Base-by-base conservation (phyloP, 2,888 invertebrate species). In the Dusona sp. region DNA sequence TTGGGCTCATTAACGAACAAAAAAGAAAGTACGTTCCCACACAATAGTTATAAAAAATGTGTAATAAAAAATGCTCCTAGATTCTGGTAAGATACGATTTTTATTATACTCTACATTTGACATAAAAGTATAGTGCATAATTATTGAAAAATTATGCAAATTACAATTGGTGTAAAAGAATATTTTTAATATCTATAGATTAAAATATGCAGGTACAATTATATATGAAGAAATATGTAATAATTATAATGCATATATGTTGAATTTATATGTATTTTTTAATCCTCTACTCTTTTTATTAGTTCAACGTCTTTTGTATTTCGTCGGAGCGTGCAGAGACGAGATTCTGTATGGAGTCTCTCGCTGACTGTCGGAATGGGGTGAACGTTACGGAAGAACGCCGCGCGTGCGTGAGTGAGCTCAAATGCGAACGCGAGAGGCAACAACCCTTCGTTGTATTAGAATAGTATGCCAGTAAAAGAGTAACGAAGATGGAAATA, bases 401-500 rank as follows among this genome's bases (percentile, higher is more conserved):
- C 64, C 54, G 86, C 65, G 81, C 81, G 78, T 74, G 82, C 68
- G 82, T 79, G 72, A 79, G 83, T 77, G 79, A 79, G 84, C 87
- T 80, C 82, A 74, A 86, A 83, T 84, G 88, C 78, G 77, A 87
- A 81, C 79, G 65, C 78, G 77, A 80, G 83, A 77, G 79, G 80
- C 88, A 85, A 79, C 88, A 88, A 88, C 89, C 85, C 89, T 89
- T 87, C 84, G 86, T 80, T 88, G 82, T 82, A 82, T 78, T 68
- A 85, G 79, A 88, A 83, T 75, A 83, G 82, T 70, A 86, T 84
- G 81, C 75, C 83, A 85, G 82, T 83, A 73, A 83, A 83, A 84
- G 84, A 85, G 78, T 86, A 88, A 85, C 86, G 88, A 87, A 90
- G 89, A 88, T 88, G 84, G 89, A 86, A 85, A 88, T 83, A 81